A percentile compares a stretch with the other conserved stretches of the same genome.
Evolutionary conservation across 2,888 invertebrate species (phyloP).

Genomic region (Phyllotreta cruciferae): DNA sequence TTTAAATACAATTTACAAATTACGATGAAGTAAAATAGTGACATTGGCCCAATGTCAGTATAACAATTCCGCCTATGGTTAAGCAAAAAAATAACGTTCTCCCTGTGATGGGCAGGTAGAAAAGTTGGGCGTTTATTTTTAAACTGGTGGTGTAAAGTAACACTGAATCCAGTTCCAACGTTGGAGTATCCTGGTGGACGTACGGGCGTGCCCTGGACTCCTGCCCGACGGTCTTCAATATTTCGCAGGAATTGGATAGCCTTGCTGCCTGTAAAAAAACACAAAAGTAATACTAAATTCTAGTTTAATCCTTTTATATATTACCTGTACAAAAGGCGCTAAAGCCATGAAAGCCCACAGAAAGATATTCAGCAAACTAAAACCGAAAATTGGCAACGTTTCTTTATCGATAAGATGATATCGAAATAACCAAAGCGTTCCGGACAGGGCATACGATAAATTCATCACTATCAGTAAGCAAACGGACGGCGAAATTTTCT

Average conservation of each 20-base stretch:
- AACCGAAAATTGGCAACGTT: conserved; percentile 66
- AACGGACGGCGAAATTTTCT: conserved; percentile 77
- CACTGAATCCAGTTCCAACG: conserved; percentile 77
- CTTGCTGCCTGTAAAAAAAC: conserved; percentile 71
- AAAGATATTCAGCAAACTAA: conserved; percentile 67
- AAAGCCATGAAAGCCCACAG: conserved; percentile 72
- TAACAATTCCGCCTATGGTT: conserved; percentile 65
- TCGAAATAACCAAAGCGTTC: conserved; percentile 71
- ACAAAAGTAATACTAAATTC: too few species aligned
- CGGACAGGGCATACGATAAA: conserved; percentile 75
- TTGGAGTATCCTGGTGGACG: conserved; percentile 79
- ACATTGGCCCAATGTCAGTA: conserved; percentile 74
- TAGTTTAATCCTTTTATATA: too few species aligned
- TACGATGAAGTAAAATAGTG: conserved; percentile 31
- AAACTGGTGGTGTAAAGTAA: conserved; percentile 79
- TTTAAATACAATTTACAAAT: background rate
- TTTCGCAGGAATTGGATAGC: conserved; percentile 74
- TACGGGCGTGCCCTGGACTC: conserved; percentile 80
- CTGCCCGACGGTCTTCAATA: conserved; percentile 78
- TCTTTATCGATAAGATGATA: conserved; percentile 67
- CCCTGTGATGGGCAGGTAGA: conserved; percentile 75
- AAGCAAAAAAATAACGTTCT: conserved; percentile 71
- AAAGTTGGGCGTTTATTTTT: conserved; percentile 76
- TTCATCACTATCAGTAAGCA: conserved; percentile 80
- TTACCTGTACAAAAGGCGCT: conserved; percentile 76